Base-by-base conservation (phyloP, 2,888 invertebrate genomes). In the Torymus auratus region DNA sequence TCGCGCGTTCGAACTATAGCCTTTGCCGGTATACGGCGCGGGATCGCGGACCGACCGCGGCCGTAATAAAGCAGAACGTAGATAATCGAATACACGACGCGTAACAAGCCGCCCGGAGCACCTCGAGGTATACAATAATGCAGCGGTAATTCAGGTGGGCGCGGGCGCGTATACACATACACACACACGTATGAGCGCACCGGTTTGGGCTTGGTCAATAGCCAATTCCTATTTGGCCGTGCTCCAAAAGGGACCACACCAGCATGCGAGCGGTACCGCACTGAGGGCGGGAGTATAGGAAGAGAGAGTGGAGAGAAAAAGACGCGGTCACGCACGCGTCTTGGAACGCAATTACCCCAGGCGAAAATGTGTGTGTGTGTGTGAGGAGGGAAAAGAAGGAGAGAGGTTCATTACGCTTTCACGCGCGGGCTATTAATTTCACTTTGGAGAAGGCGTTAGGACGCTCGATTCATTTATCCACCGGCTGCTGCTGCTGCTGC, bases 211-310 rank as follows among this genome's bases (percentile, higher is more conserved):
- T 89, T 89, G 89, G 89, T 89, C 88, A 90, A 90, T 89, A 87
- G 89, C 90, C 89, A 90, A 90, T 90, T 90, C 86, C 88, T 88
- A 89, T 88, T 90, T 90, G 90, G 90, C 89, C 83, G 77, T 60
- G 78, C 78, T 89, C 90, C 90, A 81, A 65, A 89, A 88, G 85
- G 84, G 86, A 84, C 86, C 86, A 28, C 53, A 41, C 62, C 20
- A 20, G 20, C 20, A n/a, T n/a, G n/a, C n/a, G n/a, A 20, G 20
- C 20, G 20, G 50, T 17, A 50, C 13, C 50, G 17, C 41, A 55
- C 41, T 14, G 50, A 41, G n/a, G 10, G n/a, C 11, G 11, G 28
- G 20, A n/a, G 56, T 55, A 14, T 52, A 15, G 41, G 17, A n/a
- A 55, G 50, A 28, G 23, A 14, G 23, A 11, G 58, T 2, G 1